Conservation (phyloP, 2,797 vertebrate genomes). For the Ispidina lecontei region DNA sequence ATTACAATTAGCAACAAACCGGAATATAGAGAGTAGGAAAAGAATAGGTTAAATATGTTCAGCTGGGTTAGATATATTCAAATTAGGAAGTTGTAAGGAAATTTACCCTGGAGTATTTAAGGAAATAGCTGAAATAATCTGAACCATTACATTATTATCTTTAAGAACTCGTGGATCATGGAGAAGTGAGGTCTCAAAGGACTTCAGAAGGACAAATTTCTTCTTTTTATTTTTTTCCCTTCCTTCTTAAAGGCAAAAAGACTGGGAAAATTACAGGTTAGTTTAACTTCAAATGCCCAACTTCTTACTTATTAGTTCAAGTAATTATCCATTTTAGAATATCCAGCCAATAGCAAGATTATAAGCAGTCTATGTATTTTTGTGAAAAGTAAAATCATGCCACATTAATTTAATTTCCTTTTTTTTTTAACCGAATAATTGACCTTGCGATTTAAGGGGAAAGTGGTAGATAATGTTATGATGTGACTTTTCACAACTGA, state of each 20-base stretch:
- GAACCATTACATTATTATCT: conserved; percentile 35
- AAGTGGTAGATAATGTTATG: background rate
- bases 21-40: background rate
- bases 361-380: background rate
- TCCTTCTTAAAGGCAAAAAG: background rate
- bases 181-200: conserved; percentile 27
- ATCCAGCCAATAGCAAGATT: background rate
- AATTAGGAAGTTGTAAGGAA: conserved; percentile 37
- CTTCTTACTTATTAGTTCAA: background rate
- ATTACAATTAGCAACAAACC: background rate
- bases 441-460: background rate
- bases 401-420: background rate
- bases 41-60: conserved; percentile 36
- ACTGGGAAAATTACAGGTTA: background rate
- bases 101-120: conserved; percentile 36
- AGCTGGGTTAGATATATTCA: conserved; percentile 3
- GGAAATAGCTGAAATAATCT: conserved; percentile 44
- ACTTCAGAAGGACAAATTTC: background rate
- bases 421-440: background rate
- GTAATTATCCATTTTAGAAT: background rate
- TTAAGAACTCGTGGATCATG: background rate
- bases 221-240: background rate
- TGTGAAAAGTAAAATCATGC: background rate
- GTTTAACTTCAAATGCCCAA: background rate
- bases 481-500: background rate